Conservation (phyloP, 2,888 invertebrate genomes). For the Drosophila macrothrix region DNA sequence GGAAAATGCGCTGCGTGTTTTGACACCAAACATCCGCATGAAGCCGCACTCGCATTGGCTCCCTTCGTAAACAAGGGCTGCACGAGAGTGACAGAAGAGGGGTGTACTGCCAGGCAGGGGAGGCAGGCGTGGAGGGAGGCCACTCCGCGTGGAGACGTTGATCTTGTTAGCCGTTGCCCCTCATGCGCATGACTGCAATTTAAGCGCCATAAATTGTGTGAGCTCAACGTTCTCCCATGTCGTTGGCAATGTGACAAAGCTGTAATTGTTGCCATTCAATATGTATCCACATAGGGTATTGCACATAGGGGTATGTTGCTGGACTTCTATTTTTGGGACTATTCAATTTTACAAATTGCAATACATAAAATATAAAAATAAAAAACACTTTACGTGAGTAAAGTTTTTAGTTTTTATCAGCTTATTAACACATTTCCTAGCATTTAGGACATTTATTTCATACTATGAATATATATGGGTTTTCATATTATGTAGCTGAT, state of each 20-base stretch:
- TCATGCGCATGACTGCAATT: constrained; percentile 79
- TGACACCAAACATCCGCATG: constrained; percentile 77
- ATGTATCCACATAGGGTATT: constrained; percentile 27
- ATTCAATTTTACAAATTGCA: neutral
- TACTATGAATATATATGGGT: neutral
- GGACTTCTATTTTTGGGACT: neutral
- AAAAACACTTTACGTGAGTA: neutral
- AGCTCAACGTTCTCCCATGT: constrained; percentile 42
- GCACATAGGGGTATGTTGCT: constrained; percentile 13
- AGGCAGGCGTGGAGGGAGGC: neutral
- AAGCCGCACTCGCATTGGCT: constrained; percentile 62
- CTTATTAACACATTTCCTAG: neutral
- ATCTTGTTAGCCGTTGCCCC: constrained; percentile 70
- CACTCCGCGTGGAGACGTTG: constrained; percentile 23
- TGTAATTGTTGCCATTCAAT: constrained; percentile 33
- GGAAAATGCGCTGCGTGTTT: constrained; percentile 68
- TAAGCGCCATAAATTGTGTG: constrained; percentile 78
- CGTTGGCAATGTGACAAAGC: constrained; percentile 68
- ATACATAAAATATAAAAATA: neutral
- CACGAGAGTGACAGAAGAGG: neutral
- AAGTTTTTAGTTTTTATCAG: neutral
- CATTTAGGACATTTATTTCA: neutral
- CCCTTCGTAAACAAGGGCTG: constrained; percentile 3
- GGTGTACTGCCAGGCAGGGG: neutral
- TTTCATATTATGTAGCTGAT: neutral